A percentile compares a stretch with the other conserved stretches of the same genome.
Conservation (phyloP, 1,140 invertebrate genomes). For the Cyrtorhinus lividipennis region DNA sequence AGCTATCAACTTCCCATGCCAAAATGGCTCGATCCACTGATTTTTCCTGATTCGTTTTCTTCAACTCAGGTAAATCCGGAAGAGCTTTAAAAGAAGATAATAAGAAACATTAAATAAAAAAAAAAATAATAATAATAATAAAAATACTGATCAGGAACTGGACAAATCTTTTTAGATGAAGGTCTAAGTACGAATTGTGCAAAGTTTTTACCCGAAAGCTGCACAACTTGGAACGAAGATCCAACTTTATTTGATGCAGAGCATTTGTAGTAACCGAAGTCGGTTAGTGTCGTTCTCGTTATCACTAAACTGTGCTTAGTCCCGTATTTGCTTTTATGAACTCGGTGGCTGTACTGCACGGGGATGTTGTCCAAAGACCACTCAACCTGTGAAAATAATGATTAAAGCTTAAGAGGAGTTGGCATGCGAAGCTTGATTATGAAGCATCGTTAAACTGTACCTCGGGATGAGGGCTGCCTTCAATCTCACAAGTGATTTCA, state of each 20-base stretch:
- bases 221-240: conserved; percentile 33
- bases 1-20: conserved; percentile 62
- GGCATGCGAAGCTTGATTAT: too few species aligned
- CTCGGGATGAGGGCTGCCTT: conserved; percentile 46
- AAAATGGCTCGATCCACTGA: conserved; percentile 42
- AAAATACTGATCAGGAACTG: too few species aligned
- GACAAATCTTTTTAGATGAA: too few species aligned
- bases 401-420: not conserved
- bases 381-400: conserved; percentile 27
- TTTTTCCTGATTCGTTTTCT: conserved; percentile 34
- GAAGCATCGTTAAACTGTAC: too few species aligned
- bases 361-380: conserved; percentile 33
- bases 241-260: conserved; percentile 57
- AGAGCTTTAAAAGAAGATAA: conserved; percentile 31
- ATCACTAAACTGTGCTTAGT: conserved; percentile 50
- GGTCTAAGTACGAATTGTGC: too few species aligned
- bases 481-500: conserved; percentile 50
- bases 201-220: conserved; percentile 42
- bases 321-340: conserved; percentile 27
- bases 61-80: conserved; percentile 44
- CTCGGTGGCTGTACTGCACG: not conserved
- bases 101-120: not conserved
- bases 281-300: conserved; percentile 44
- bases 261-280: conserved; percentile 65
- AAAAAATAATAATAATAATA: too few species aligned